Base-by-base conservation (phyloP, 2,113 vertebrate species). In the Motacilla tschutschensis region DNA sequence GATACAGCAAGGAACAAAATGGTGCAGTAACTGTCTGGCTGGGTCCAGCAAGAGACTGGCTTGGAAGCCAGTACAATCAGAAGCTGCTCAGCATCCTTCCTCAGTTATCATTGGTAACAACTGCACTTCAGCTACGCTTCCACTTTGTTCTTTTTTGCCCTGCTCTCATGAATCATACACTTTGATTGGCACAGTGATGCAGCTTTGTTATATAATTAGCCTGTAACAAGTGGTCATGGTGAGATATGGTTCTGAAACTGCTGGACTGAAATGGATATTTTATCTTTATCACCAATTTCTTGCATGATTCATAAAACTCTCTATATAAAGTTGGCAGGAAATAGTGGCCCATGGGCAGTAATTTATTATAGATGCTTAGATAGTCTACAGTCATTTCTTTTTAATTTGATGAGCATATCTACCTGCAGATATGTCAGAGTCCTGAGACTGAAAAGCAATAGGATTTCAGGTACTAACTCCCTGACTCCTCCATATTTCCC, bases 231-330 rank as follows among this genome's bases (percentile, higher is more conserved):
- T 33, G 44, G 36, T 66, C 75, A 16, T 55, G 44, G 70, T 60
- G 78, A 86, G 66, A 79, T 26, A 69, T 6, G 26, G 25, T 58
- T 87, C 14, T 82, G 60, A 85, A 88, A 47, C 14, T 21, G 40
- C 13, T 8, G 18, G 54, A 40, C 28, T 77, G 72, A 82, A 92
- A 77, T 66, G 17, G 40, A 12, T 87, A 66, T 90, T 93, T 84
- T 88, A 81, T 20, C 54, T 83, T 88, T 81, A 81, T 88, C 67
- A 73, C 19, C 26, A 54, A 33, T 80, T 85, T 89, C 57, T 85
- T 90, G 33, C 66, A 79, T 79, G 79, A 90, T 90, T 91, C 84
- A 79, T 86, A 84, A 88, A 94, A 84, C 17, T n/a, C 8, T 78
- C 35, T 28, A 38, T 48, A 75, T 53, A 67, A 71, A 41, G 3